Evolutionary conservation across 2,797 vertebrate species (phyloP).

Genomic region (Mycteria americana): DNA sequence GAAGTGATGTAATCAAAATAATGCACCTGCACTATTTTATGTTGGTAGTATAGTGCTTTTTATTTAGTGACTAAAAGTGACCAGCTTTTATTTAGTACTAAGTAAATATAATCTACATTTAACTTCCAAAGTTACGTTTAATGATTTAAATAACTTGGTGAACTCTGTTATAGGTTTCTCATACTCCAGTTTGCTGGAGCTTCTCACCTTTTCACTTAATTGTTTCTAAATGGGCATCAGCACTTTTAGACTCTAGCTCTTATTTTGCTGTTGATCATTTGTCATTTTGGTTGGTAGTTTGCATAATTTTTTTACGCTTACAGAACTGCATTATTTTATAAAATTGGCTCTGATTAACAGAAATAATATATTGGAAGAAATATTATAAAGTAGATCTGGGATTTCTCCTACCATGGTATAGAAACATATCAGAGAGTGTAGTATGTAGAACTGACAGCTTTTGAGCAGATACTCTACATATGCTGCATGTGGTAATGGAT

Average conservation of each 20-base stretch:
- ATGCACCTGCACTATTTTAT: not conserved
- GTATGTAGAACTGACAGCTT: not conserved
- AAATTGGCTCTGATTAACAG: not conserved
- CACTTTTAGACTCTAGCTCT: not conserved
- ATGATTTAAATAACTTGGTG: not conserved
- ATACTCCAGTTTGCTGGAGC: not conserved
- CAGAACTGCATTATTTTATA: not conserved
- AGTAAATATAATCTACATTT: not conserved
- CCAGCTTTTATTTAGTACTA: not conserved
- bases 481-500: not conserved
- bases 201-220: not conserved
- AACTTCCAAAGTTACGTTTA: not conserved
- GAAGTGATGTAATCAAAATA: not conserved
- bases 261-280: not conserved
- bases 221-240: not conserved
- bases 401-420: not conserved
- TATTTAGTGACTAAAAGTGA: not conserved
- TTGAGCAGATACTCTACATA: not conserved
- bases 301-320: not conserved
- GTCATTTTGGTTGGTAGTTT: not conserved
- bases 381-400: not conserved
- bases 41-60: not conserved
- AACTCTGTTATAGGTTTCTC: not conserved
- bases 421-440: not conserved
- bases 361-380: not conserved